Percentiles rank a stretch among this genome's conserved stretches.
phyloP scores from a whole-genome alignment of 1,140 invertebrate species.

The Drosophila ficusphila region DNA sequence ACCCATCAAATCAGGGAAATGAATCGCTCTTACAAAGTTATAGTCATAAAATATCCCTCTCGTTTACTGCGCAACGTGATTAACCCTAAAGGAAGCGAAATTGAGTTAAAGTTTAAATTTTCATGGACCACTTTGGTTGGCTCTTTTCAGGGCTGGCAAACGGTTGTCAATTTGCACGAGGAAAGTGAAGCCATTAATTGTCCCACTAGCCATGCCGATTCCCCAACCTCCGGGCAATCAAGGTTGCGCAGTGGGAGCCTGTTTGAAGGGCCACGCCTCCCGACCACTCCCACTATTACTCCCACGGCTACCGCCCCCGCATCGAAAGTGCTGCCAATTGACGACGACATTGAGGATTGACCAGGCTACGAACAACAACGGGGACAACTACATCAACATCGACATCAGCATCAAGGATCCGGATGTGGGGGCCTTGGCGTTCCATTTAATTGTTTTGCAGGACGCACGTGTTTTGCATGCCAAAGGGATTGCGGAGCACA shows the following conservation, averaged over 20 bases:
- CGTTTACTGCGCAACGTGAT: not conserved
- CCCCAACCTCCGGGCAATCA: constrained; percentile 37
- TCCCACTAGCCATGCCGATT: constrained; percentile 7
- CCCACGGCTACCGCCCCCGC: not conserved
- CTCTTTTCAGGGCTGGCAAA: constrained; percentile 17
- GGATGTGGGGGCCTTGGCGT: constrained; percentile 40
- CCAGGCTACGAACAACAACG: constrained; percentile 21
- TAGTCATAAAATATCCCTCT: constrained; percentile 4
- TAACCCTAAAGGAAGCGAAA: not conserved
- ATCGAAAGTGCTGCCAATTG: constrained; percentile 27
- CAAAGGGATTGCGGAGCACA: constrained; percentile 20
- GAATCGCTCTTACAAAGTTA: constrained; percentile 3
- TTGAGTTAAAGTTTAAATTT: constrained; percentile 11
- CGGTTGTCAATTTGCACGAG: constrained; percentile 49
- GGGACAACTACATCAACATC: not conserved
- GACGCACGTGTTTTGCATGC: constrained; percentile 71
- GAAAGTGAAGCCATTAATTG: constrained; percentile 71
- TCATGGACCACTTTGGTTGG: constrained; percentile 8
- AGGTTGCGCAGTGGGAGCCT: constrained; percentile 21
- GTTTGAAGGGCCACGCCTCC: constrained; percentile 16
- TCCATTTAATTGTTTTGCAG: constrained; percentile 69
- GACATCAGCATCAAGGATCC: constrained; percentile 32
- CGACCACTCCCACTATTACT: not conserved
- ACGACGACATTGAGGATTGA: constrained; percentile 45
- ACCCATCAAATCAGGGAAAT: not conserved